Conservation (phyloP, 2,797 vertebrate genomes). For the Anguilla pacifica region DNA sequence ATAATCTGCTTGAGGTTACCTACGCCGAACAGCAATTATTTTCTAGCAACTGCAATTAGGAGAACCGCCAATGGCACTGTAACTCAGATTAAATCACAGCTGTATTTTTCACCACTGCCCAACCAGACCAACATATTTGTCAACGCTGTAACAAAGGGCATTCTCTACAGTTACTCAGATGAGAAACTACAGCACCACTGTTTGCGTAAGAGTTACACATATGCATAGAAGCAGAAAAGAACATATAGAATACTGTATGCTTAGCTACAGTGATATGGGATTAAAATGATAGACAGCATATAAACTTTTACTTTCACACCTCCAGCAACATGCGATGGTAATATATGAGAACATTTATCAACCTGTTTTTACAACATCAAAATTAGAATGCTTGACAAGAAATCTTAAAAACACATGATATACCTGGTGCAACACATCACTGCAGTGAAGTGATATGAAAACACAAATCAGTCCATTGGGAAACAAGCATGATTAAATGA, state of each 20-base stretch:
- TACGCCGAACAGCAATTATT: not conserved
- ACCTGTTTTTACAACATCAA: not conserved
- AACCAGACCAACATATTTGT: not conserved
- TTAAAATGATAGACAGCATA: not conserved
- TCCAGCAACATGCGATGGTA: no score
- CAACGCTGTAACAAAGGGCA: not conserved
- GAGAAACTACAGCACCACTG: not conserved
- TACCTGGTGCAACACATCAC: not conserved
- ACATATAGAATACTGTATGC: not conserved
- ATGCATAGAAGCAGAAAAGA: no score
- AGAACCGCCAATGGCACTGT: no score
- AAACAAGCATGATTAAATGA: not conserved
- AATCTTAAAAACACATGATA: not conserved
- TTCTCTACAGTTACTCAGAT: not conserved
- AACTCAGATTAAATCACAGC: not conserved
- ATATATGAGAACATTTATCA: no score
- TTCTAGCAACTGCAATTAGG: slow-evolving; percentile 9
- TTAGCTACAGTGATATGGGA: not conserved
- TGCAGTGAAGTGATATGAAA: not conserved
- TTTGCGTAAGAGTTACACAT: not conserved
- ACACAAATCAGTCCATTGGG: not conserved
- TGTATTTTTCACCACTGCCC: not conserved
- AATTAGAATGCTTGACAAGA: not conserved
- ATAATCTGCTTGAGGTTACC: not conserved
- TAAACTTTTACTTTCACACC: not conserved